These are phyloP conservation scores for Corydoras maculifer DNA, from an alignment of 2,113 vertebrate species.

Conservation along the genomic window DNA sequence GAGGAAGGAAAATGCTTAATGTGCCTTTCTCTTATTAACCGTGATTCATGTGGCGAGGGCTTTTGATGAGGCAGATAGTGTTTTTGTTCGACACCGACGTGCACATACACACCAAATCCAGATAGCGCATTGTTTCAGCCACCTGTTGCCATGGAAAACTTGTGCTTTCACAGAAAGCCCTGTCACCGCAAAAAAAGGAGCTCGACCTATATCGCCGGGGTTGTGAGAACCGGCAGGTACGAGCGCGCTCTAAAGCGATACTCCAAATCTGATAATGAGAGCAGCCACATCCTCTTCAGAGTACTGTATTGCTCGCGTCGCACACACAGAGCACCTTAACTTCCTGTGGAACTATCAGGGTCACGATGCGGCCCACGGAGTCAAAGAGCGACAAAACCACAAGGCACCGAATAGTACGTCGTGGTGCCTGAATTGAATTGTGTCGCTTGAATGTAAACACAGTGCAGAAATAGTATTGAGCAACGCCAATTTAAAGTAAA, in stretches of 20 bases:
- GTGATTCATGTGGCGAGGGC: conserved; percentile 34
- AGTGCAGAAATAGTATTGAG: neutral
- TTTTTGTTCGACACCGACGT: conserved; percentile 12
- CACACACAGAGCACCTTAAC: conserved; percentile 23
- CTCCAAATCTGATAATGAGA: conserved; percentile 24
- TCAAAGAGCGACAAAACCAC: conserved; percentile 39
- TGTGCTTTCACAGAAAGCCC: conserved; percentile 37
- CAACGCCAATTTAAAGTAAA: neutral
- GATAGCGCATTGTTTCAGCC: conserved; percentile 28
- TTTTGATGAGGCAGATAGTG: conserved; percentile 27
- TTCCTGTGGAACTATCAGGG: conserved; percentile 35
- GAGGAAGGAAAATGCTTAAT: conserved; percentile 22
- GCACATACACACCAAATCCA: conserved; percentile 18
- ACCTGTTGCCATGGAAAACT: conserved; percentile 42
- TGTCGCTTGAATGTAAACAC: neutral
- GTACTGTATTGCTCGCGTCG: conserved; percentile 34
- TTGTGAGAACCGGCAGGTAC: conserved; percentile 38
- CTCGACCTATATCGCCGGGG: conserved; percentile 17
- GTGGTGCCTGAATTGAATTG: conserved; percentile 7
- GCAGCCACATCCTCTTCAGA: conserved; percentile 40
- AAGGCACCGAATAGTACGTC: conserved; percentile 29
- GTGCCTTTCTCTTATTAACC: conserved; percentile 10
- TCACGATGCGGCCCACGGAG: conserved; percentile 37
- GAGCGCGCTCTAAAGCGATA: conserved; percentile 41
- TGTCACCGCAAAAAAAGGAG: conserved; percentile 13